A percentile compares a stretch with the other conserved stretches of the same genome.
Evolutionary conservation across 2,113 vertebrate genomes (phyloP).

Genomic region (Paradisaea rubra): DNA sequence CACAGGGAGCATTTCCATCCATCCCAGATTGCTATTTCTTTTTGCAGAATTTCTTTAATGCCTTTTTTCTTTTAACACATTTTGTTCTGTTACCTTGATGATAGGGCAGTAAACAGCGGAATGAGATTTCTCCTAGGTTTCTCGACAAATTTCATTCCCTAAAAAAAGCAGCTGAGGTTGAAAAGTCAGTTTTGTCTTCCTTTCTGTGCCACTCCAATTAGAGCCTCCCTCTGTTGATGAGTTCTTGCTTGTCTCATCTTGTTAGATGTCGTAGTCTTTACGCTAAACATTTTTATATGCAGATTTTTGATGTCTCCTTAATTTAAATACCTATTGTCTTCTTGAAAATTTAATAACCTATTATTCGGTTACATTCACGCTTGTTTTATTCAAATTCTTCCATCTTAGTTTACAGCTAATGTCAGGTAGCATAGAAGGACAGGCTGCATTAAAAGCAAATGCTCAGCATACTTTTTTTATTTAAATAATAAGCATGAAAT

Average conservation of each 20-base stretch:
- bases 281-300: not conserved
- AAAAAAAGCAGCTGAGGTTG: not conserved
- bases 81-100: constrained; percentile 47
- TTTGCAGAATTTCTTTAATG: constrained; percentile 16
- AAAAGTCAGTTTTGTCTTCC: constrained; percentile 11
- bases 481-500: not conserved
- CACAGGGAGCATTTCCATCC: not conserved
- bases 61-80: not conserved
- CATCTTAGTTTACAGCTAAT: not conserved
- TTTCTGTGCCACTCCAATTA: constrained; percentile 50
- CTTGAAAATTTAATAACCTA: not conserved
- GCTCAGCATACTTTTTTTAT: not conserved
- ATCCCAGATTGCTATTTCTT: not conserved
- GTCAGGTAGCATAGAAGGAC: not conserved
- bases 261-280: not conserved
- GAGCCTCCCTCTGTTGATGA: not conserved
- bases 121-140: constrained; percentile 1
- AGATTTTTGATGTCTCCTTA: not conserved
- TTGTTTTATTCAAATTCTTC: not conserved
- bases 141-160: not conserved
- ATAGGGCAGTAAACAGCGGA: not conserved
- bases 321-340: constrained; percentile 31
- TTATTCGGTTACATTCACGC: not conserved
- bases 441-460: not conserved
- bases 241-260: constrained; percentile 43